phyloP scores from a whole-genome alignment of 2,113 vertebrate species.

The Podarcis raffonei region DNA sequence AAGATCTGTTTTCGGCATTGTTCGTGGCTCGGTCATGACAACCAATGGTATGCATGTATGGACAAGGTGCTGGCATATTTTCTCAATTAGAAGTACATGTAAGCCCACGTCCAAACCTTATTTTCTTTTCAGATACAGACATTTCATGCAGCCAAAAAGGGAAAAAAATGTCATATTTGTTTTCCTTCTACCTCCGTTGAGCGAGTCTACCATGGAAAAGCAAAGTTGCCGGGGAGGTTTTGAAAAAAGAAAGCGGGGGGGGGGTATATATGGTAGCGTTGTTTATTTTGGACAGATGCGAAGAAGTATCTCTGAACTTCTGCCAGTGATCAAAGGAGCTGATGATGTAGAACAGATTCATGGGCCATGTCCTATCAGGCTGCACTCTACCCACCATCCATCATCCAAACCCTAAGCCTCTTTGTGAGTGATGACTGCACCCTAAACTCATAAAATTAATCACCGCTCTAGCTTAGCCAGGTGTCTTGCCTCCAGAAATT shows the following conservation, averaged over 20 bases:
- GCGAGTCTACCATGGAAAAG: constrained; percentile 33
- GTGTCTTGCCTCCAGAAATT: constrained; percentile 92
- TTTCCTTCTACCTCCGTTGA: not conserved
- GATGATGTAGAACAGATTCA: constrained; percentile 97
- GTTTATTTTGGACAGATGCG: constrained; percentile 94
- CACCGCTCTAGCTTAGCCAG: constrained; percentile 87
- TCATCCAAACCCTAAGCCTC: constrained; percentile 86
- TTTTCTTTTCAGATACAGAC: constrained; percentile 23
- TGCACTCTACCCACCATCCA: constrained; percentile 85
- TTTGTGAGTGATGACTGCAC: constrained; percentile 87
- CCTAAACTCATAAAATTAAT: constrained; percentile 96
- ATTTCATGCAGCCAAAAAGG: not conserved
- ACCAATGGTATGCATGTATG: rapidly evolving
- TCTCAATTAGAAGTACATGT: not conserved
- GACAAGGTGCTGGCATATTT: rapidly evolving
- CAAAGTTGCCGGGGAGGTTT: constrained; percentile 25
- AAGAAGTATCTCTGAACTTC: constrained; percentile 90
- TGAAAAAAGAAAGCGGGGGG: too few relatives aligned
- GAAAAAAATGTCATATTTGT: not conserved
- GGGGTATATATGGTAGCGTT: constrained; percentile 69
- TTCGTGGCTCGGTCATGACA: not conserved
- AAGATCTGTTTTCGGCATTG: not conserved
- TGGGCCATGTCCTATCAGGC: constrained; percentile 94
- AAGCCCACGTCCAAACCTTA: not conserved
- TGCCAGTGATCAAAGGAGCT: constrained; percentile 93